Percentiles rank a stretch among this genome's conserved stretches.
Conservation (phyloP, 2,113 vertebrate genomes). For the Lepus americanus region DNA sequence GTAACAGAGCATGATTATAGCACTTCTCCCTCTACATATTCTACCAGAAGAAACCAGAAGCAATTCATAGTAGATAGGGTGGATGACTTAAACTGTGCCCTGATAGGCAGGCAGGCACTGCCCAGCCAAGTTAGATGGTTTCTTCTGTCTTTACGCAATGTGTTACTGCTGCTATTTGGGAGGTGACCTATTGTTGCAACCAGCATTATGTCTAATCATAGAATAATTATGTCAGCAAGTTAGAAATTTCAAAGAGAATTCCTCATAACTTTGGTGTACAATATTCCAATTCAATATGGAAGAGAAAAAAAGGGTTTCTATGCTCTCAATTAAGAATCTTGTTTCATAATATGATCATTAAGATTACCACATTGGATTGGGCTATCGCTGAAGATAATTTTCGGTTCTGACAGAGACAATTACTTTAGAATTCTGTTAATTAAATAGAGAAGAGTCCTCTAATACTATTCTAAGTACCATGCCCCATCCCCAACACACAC, state of each 20-base stretch:
- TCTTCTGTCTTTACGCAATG: neutral
- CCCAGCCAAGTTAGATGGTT: neutral
- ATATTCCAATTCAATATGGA: neutral
- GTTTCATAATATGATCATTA: slow-evolving; percentile 16
- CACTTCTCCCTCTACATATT: neutral
- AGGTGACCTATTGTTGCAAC: neutral
- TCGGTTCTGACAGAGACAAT: neutral
- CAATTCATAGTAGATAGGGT: neutral
- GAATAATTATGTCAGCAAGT: slow-evolving; percentile 34
- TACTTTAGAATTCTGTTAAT: neutral
- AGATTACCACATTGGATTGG: neutral
- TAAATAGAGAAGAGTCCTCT: neutral
- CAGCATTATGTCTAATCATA: neutral
- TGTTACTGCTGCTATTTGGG: neutral
- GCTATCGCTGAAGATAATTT: neutral
- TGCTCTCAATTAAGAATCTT: neutral
- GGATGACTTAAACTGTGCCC: neutral
- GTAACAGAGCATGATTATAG: neutral
- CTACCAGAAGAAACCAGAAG: neutral
- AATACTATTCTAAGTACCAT: neutral
- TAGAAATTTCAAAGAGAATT: slow-evolving; percentile 48
- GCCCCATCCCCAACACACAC: neutral
- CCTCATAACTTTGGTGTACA: neutral
- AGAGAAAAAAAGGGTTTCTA: neutral
- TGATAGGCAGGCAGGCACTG: neutral